A percentile compares a stretch with the other conserved stretches of the same genome.
Evolutionary conservation across 2,888 invertebrate genomes (phyloP).

Genomic region (Vanessa cardui): DNA sequence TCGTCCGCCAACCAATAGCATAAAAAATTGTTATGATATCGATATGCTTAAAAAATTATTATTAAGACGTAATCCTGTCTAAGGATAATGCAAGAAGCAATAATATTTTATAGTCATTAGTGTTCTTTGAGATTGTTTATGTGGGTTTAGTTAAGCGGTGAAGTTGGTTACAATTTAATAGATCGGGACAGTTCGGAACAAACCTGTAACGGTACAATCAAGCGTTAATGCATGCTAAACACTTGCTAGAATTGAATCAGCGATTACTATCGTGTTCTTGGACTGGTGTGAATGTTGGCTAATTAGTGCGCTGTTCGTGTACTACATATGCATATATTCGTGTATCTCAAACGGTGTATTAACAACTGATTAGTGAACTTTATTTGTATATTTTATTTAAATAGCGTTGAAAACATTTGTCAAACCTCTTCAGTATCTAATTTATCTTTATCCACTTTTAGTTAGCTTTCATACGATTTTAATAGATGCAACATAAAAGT

Average conservation of each 20-base stretch:
- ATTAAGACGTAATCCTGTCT: no score
- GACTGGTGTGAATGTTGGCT: constrained; percentile 34
- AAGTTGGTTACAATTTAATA: constrained; percentile 8
- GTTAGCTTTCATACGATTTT: no score
- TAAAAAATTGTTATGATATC: no score
- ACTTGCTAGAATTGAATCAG: constrained; percentile 36
- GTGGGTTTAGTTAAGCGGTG: background rate
- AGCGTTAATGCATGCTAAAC: constrained; percentile 40
- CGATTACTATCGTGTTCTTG: constrained; percentile 34
- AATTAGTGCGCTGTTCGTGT: constrained; percentile 32
- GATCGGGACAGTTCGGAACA: constrained; percentile 24
- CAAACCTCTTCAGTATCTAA: no score
- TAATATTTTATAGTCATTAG: no score
- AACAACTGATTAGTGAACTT: background rate
- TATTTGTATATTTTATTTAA: background rate
- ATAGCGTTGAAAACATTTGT: background rate
- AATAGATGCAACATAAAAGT: no score
- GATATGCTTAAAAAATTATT: no score
- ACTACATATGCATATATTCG: constrained; percentile 14
- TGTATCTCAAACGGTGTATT: background rate
- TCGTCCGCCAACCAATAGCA: no score
- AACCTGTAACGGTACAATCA: constrained; percentile 31
- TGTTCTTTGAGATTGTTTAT: no score
- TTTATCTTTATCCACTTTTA: no score
- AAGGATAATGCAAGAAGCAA: no score